Evolutionary conservation across 2,113 vertebrate genomes (phyloP), one percentile per base, ranked within the genome.

Genomic region (Gopherus flavomarginatus): DNA sequence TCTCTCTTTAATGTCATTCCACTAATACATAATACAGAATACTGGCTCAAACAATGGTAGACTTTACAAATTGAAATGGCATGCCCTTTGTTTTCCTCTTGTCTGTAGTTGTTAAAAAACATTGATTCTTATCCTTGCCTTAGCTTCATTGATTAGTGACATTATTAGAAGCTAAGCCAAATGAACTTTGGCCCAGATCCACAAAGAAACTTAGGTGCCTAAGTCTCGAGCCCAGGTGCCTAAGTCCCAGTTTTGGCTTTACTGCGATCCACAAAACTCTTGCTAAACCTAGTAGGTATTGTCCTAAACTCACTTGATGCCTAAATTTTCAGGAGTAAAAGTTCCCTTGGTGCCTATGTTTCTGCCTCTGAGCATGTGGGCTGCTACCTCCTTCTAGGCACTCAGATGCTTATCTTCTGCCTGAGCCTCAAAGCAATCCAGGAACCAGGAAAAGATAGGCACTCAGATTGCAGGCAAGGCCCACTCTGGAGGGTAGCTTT

Each of bases 61-160:
- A 75, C 81, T 91, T 85, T 89, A 47, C 88, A 47, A 42, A 81
- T 1, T 81, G 3, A 38, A 87, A 90, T 87, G 17, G 81, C 2
- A 47, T 86, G 35, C 11, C 86, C 75, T 62, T 89, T 88, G 5
- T 83, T 89, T 95, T 85, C 38, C 5, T 89, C 26, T 94, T 96
- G 82, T 90, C 54, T 87, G 35, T 93, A 35, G 38, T 47, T 94
- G 5, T 12, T 75, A 44, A 75, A 89, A 81, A 52, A 59, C 27
- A 50, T 4, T 93, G 83, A 69, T 88, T 95, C 81, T 94, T 79
- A 85, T 50, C 72, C 27, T 12, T 31, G 42, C 29, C 53, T 38
- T 90, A 94, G 91, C 35, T 17, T 86, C 78, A 56, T 82, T 87
- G 83, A 83, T 42, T 94, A 53, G 14, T 92, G 83, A 89, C 27